phyloP scores from a whole-genome alignment of 2,113 vertebrate genomes.

The Scomber colias region DNA sequence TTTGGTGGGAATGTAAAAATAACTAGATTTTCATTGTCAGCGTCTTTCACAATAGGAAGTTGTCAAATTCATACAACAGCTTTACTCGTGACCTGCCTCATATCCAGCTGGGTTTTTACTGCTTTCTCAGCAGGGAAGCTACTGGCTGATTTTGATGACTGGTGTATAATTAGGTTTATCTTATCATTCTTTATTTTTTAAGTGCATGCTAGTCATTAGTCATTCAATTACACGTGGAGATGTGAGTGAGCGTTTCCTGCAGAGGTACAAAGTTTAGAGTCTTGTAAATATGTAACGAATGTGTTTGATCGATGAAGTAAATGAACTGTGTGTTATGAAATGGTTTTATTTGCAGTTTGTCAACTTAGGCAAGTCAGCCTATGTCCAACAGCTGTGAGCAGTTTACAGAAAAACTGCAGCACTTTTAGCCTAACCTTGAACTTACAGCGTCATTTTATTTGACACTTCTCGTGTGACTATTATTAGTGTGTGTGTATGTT shows the following conservation, averaged over 20 bases:
- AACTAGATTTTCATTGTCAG: too few relatives aligned
- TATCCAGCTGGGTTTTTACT: too few relatives aligned
- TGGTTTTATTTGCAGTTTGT: not conserved
- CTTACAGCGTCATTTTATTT: not conserved
- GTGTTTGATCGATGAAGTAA: accelerated
- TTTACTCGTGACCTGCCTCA: too few relatives aligned
- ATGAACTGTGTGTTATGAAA: not conserved
- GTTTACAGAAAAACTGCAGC: not conserved
- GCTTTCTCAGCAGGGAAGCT: too few relatives aligned
- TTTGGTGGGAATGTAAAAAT: too few relatives aligned
- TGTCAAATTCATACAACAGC: too few relatives aligned
- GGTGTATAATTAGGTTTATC: not conserved
- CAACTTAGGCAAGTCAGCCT: not conserved
- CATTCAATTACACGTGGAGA: not conserved
- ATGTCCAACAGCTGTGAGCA: conserved; percentile 3
- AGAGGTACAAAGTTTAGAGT: conserved; percentile 53
- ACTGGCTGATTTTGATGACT: not conserved
- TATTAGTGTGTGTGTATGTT: conserved; percentile 4
- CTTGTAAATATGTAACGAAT: conserved; percentile 56
- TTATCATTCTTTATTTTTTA: conserved; percentile 11
- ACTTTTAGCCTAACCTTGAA: not conserved
- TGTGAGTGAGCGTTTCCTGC: not conserved
- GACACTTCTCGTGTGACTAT: conserved; percentile 22
- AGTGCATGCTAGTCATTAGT: not conserved
- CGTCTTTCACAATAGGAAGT: too few relatives aligned